Evolutionary conservation across 2,797 vertebrate genomes (phyloP), one percentile per base, ranked within the genome.

Genomic region (Amazonetta brasiliensis): DNA sequence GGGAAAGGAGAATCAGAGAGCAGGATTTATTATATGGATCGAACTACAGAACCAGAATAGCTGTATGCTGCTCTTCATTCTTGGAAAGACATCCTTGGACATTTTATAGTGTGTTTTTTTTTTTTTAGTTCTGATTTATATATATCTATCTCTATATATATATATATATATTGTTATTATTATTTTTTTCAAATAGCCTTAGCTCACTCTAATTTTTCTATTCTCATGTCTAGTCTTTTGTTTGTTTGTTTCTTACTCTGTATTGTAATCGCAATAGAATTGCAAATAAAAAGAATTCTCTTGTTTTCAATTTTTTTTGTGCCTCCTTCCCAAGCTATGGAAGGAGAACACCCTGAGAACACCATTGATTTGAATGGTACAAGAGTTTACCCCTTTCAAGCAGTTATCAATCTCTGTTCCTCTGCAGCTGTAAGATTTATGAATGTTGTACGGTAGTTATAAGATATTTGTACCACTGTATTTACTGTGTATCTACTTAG

Each of bases 171-270:
- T 43, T 18, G 18, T 43, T 43, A 17, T 43, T 43, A 8, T 18
- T 43, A 8, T 43, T 11, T 55, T 62, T 50, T 78, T 39, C 3
- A 46, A 56, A 43, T 56, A 26, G n/a, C 58, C 14, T 84, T 62
- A 23, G n/a, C 46, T 28, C 1, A 33, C n/a, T 39, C 18, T 7
- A 35, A 37, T 25, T 73, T 68, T 88, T 44, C 9, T 56, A 1
- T 64, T 87, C 13, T 64, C 18, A 48, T 48, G 16, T 37, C 8
- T 41, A 31, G 1, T 21, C 66, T 52, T 18, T 6, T 22, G 8
- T 6, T 20, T 2, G 12, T 54, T 59, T 58, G 60, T 56, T 63
- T 6, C 19, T 17, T 50, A 6, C n/a, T 46, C 33, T 2, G 0
- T 21, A 43, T 63, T 64, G 20, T 7, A 77, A 44, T 60, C 67